Conservation (phyloP, 2,113 vertebrate genomes). For the Pterocles orientalis region DNA sequence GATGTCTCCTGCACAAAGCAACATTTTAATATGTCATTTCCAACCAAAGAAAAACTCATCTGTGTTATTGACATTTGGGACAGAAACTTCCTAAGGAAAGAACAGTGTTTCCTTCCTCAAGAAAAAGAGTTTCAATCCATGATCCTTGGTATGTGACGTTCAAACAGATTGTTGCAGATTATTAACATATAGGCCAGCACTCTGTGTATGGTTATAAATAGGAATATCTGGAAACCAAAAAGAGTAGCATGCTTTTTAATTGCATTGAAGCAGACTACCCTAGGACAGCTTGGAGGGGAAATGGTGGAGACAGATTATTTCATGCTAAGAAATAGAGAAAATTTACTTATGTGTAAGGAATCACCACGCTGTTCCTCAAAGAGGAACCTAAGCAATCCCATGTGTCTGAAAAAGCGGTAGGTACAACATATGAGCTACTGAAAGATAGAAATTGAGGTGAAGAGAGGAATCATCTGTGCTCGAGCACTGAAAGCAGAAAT, state of each 20-base stretch:
- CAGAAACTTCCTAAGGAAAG: slow-evolving; percentile 20
- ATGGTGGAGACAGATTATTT: slow-evolving; percentile 24
- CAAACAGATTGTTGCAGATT: slow-evolving; percentile 18
- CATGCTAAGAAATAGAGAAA: not conserved
- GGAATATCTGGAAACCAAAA: slow-evolving; percentile 29
- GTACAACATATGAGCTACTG: slow-evolving; percentile 30
- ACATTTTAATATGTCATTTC: not conserved
- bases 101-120: not conserved
- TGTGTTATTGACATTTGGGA: slow-evolving; percentile 8
- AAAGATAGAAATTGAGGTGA: slow-evolving; percentile 35
- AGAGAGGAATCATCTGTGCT: slow-evolving; percentile 57
- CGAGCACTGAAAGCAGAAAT: slow-evolving; percentile 48
- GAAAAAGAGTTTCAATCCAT: not conserved
- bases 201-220: slow-evolving; percentile 10
- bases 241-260: not conserved
- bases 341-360: slow-evolving; percentile 15
- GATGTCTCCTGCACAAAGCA: not conserved
- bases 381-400: not conserved
- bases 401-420: slow-evolving; percentile 27
- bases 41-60: not conserved
- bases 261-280: not conserved
- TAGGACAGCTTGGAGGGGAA: slow-evolving; percentile 16
- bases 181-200: not conserved
- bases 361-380: slow-evolving; percentile 6
- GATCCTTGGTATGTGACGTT: not conserved